Conservation (phyloP, 2,797 vertebrate genomes). For the Argya squamiceps region DNA sequence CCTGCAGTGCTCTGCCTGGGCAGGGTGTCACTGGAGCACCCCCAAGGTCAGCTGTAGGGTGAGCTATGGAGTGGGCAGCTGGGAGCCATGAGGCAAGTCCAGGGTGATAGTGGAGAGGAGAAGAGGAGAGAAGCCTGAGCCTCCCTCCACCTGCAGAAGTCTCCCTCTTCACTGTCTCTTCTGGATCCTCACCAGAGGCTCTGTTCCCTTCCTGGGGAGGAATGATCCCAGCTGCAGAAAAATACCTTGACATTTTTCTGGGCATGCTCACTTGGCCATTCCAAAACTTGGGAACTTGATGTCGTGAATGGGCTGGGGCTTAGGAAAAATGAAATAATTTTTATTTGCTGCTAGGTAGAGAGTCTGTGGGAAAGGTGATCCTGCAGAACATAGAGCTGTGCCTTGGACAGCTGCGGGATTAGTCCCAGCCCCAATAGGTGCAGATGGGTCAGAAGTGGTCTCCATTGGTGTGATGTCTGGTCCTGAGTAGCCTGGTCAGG, state of each 20-base stretch:
- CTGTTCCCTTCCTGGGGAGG: neutral
- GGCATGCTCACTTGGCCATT: neutral
- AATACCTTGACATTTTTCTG: neutral
- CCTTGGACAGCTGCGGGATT: neutral
- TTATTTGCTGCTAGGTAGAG: neutral
- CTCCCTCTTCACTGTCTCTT: neutral
- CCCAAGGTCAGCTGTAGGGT: fast-evolving
- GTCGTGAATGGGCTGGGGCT: neutral
- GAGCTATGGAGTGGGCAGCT: neutral
- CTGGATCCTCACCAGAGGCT: neutral
- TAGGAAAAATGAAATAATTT: fast-evolving
- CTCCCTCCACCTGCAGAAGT: neutral
- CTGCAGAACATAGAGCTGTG: neutral
- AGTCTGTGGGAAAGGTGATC: neutral
- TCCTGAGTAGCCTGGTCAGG: neutral
- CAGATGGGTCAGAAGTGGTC: neutral
- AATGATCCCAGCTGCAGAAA: neutral
- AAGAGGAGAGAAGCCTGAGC: neutral
- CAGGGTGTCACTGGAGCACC: fast-evolving
- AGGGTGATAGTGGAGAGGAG: neutral
- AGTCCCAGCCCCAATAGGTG: neutral
- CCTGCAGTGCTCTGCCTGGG: neutral
- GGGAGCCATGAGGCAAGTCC: neutral
- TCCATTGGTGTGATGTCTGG: neutral
- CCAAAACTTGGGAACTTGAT: neutral